Evolutionary conservation across 35 echinoderm and acorn worm species (phyloP), one percentile per base, ranked within the genome.

Genomic region (Stichopus chloronotus): DNA sequence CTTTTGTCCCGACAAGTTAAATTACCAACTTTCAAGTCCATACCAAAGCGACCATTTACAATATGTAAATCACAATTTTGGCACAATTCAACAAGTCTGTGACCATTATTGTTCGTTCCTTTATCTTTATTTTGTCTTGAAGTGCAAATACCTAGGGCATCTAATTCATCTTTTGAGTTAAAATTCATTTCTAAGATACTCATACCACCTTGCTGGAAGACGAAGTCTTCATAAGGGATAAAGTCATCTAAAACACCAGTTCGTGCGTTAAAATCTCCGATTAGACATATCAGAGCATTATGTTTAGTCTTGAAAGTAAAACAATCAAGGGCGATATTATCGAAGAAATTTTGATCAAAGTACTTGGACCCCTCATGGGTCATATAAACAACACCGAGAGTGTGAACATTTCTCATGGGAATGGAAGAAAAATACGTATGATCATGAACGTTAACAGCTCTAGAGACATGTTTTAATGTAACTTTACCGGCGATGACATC

Each of bases 41-140:
- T 19, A 52, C 30, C 79, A 5, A 83, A 5, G 25, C 79, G 79
- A 12, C 79, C 79, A 83, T 83, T 83, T 14, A 54, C 79, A 83
- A 80, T 83, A 52, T 83, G 79, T 52, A 83, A 10, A 83, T 83
- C 79, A 56, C 25, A 22, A 55, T 22, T 52, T 83, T 83, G 54
- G 52, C 52, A 83, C 7, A 55, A 52, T 83, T 83, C 79, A 83
- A 83, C 53, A 52, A 54, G 79, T 12, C 79, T 22, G 53, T 53
- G 79, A 16, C 79, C 79, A 52, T 83, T 83, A 16, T 55, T 83
- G 79, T 83, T 83, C 53, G 79, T 83, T 11, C 23, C 30, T 83
- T 83, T 83, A 56, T 83, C 52, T 83, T 7, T 54, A 52, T 54
- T 83, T 55, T 52, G 53, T 83, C 79, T 83, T 52, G 5, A 9